These are phyloP conservation scores for Aurelia aurita DNA, from an alignment of 30 jellyfish, hydroid and myxozoan genomes.

Conservation along the genomic window DNA sequence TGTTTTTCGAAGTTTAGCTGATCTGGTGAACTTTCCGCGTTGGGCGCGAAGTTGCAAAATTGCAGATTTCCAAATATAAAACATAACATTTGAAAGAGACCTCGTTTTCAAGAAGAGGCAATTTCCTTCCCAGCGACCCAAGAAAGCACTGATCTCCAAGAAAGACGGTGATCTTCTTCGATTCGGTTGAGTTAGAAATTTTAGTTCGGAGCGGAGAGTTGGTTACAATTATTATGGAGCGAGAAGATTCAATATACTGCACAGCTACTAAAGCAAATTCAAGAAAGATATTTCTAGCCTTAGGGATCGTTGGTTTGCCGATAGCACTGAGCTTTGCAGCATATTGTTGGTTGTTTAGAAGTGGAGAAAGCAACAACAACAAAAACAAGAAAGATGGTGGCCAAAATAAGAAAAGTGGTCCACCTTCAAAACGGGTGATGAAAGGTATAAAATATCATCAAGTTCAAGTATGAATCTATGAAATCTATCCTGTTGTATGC, in stretches of 20 bases:
- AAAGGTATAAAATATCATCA: constrained; percentile 14
- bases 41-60: no score
- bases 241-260: constrained; percentile 6
- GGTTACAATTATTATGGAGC: constrained; percentile 13
- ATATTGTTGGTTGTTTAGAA: constrained; percentile 31
- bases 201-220: no score
- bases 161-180: no score
- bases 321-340: constrained; percentile 38
- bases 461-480: background rate
- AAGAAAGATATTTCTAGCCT: constrained; percentile 15
- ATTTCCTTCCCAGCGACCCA: no score
- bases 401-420: background rate
- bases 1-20: no score
- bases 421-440: constrained; percentile 40
- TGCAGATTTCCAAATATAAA: no score
- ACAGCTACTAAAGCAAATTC: constrained; percentile 8
- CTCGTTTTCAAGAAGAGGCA: no score
- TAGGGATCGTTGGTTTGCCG: constrained; percentile 41
- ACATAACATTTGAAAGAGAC: no score
- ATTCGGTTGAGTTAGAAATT: no score
- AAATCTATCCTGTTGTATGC: background rate
- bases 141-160: no score
- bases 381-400: background rate
- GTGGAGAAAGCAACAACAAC: constrained; percentile 1
- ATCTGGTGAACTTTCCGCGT: no score